Base-by-base conservation (phyloP, 2,888 invertebrate species). In the Priocnemis perturbator region DNA sequence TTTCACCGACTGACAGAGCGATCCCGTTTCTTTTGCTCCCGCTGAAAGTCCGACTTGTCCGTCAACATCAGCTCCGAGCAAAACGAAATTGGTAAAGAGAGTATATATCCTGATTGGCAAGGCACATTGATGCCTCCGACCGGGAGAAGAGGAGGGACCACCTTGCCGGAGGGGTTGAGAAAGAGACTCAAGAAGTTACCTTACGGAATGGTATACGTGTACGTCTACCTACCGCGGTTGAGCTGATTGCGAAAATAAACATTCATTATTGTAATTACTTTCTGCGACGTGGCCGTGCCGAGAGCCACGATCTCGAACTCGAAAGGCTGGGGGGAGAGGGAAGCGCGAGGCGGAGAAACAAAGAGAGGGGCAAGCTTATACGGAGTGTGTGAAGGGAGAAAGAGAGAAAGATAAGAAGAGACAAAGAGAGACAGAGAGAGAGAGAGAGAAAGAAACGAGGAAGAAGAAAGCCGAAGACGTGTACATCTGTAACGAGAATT, bases 221-320 rank as follows among this genome's bases (percentile, higher is more conserved):
- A 86, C 71, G 76, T 73, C 81, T 82, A 86, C 86, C 85, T 86
- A 82, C 85, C 83, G 87, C 86, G 83, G 83, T 84, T 82, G 80
- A 81, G 81, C 83, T 84, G 85, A 86, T 86, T 87, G 85, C 85
- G 85, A 85, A 85, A 86, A 86, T 85, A 87, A 87, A 87, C 86
- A 87, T 86, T 86, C 86, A 86, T 86, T 87, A 87, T 86, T 85
- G 86, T 86, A 87, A 86, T 87, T 87, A 86, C 85, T 86, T 85
- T 84, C 83, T 82, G 83, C 83, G 83, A 85, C 83, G 85, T 83
- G 80, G 80, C 69, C 74, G 73, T 74, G 83, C 80, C 78, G 76
- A 72, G 81, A 82, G 81, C 80, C 74, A 71, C 72, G 80, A 76
- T 77, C 76, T 47, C 21, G 53, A 63, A 26, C 62, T 64, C 66